Evolutionary conservation across 2,113 vertebrate species (phyloP).

Genomic region (Equus przewalskii): DNA sequence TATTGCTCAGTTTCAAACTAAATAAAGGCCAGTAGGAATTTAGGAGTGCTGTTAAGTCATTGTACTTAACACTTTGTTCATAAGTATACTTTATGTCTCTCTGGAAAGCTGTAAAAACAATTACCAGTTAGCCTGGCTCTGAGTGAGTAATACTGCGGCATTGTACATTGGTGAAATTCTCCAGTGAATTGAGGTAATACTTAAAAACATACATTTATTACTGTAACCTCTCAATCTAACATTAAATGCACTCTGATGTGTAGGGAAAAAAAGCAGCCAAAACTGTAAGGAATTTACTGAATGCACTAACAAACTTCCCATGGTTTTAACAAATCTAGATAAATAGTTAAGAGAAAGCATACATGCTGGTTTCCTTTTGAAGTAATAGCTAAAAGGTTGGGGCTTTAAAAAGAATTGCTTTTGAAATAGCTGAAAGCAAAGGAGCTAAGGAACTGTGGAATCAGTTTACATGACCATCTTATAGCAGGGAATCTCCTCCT

Average conservation of each 20-base stretch:
- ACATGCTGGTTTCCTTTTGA: not conserved
- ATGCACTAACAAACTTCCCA: not conserved
- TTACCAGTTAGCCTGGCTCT: not conserved
- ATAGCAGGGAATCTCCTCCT: not conserved
- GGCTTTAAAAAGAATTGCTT: not conserved
- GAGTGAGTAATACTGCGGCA: not conserved
- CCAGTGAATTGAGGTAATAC: not conserved
- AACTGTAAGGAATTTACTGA: not conserved
- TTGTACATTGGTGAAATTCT: not conserved
- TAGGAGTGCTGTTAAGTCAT: not conserved
- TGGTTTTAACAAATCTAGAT: not conserved
- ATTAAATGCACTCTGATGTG: not conserved
- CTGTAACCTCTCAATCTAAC: not conserved
- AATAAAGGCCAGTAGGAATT: not conserved
- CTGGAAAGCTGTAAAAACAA: not conserved
- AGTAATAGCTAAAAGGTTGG: not conserved
- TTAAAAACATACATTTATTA: not conserved
- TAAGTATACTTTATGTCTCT: not conserved
- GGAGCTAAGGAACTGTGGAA: not conserved
- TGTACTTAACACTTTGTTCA: not conserved
- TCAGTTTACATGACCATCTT: not conserved
- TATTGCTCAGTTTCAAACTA: not conserved
- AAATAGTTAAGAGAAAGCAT: not conserved
- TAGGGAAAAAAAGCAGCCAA: not conserved
- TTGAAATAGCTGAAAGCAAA: not conserved